Conservation (phyloP, 2,113 vertebrate species). For the Epinephelus moara region DNA sequence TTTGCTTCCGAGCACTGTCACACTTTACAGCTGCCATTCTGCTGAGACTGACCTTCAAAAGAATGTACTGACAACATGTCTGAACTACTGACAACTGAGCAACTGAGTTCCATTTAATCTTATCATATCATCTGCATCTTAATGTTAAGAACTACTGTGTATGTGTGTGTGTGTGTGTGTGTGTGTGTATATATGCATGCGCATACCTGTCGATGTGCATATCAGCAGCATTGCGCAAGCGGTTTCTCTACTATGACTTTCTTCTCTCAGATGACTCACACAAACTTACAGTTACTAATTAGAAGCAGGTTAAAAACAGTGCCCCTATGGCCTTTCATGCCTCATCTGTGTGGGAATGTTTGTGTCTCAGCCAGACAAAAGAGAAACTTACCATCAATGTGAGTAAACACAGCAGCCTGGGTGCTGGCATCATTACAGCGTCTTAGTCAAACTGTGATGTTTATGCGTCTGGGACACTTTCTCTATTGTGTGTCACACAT, state of each 20-base stretch:
- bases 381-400: slow-evolving; percentile 43
- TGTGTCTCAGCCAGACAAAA: slow-evolving; percentile 52
- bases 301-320: slow-evolving; percentile 48
- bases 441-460: slow-evolving; percentile 43
- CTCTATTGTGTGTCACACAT: slow-evolving; percentile 33
- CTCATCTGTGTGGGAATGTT: slow-evolving; percentile 56
- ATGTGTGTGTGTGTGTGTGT: neutral
- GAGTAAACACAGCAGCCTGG: slow-evolving; percentile 60
- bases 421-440: slow-evolving; percentile 13
- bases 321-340: slow-evolving; percentile 38
- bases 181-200: neutral
- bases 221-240: slow-evolving; percentile 14
- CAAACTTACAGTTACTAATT: slow-evolving; percentile 34
- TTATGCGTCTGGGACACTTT: slow-evolving; percentile 48
- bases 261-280: slow-evolving; percentile 52
- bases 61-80: neutral
- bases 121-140: slow-evolving; percentile 15
- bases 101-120: slow-evolving; percentile 26
- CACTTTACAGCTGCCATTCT: neutral
- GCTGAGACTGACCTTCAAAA: neutral
- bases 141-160: neutral
- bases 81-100: neutral
- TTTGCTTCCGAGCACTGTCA: neutral
- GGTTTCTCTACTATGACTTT: neutral
- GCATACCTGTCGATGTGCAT: slow-evolving; percentile 18